These are phyloP conservation scores for Python bivittatus DNA, from an alignment of 2,113 vertebrate genomes.

Conservation along the genomic window DNA sequence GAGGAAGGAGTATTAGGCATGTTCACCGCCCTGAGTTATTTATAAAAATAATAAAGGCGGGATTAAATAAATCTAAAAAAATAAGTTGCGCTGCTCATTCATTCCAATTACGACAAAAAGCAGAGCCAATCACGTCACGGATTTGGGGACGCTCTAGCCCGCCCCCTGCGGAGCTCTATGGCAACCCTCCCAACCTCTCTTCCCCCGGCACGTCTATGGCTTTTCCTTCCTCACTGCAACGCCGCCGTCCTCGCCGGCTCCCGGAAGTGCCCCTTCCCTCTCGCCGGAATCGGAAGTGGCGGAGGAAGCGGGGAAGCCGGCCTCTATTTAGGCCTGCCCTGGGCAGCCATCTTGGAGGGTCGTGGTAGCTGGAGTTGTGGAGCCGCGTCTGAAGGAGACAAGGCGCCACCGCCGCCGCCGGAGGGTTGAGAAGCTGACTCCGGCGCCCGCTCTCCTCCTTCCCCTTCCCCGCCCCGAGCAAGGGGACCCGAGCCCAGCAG, in stretches of 20 bases:
- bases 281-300: conserved; percentile 10
- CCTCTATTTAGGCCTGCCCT: conserved; percentile 33
- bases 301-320: neutral
- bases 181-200: neutral
- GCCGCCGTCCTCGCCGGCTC: neutral
- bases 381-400: neutral
- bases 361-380: conserved; percentile 42
- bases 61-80: too few relatives aligned
- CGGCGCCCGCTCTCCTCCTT: neutral
- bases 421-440: neutral
- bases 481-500: neutral
- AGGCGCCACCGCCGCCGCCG: neutral
- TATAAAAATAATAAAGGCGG: too few relatives aligned
- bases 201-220: too few relatives aligned
- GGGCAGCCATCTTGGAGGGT: conserved; percentile 68
- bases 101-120: neutral
- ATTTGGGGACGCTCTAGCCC: neutral
- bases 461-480: neutral
- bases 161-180: neutral
- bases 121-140: too few relatives aligned
- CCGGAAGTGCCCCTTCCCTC: conserved; percentile 13
- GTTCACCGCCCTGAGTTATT: too few relatives aligned
- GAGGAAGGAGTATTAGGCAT: too few relatives aligned
- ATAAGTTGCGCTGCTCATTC: too few relatives aligned
- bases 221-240: too few relatives aligned